Conservation (phyloP, 2,888 invertebrate species). For the Tipula vernalis region DNA sequence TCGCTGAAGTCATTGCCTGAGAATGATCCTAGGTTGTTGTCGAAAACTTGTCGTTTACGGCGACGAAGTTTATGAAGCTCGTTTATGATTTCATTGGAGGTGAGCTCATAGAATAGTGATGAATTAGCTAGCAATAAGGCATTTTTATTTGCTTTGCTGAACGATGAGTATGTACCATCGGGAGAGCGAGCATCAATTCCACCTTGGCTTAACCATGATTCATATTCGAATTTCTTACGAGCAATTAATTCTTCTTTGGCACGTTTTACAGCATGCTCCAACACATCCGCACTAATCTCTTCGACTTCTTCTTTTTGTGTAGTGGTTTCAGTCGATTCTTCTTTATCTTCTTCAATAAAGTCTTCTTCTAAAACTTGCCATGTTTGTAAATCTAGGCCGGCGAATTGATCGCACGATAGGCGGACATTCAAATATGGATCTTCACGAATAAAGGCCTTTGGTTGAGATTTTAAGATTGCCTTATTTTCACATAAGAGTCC, state of each 20-base stretch:
- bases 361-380: slow-evolving; percentile 47
- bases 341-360: slow-evolving; percentile 37
- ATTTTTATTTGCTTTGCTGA: slow-evolving; percentile 77
- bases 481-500: slow-evolving; percentile 67
- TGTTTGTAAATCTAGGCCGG: slow-evolving; percentile 49
- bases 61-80: slow-evolving; percentile 40
- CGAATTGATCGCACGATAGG: slow-evolving; percentile 61
- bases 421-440: slow-evolving; percentile 73
- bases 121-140: slow-evolving; percentile 74
- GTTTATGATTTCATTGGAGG: slow-evolving; percentile 74
- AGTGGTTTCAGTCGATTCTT: slow-evolving; percentile 25
- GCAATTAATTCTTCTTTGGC: slow-evolving; percentile 65
- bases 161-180: slow-evolving; percentile 76
- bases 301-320: slow-evolving; percentile 40
- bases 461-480: slow-evolving; percentile 59
- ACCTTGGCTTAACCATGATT: slow-evolving; percentile 61
- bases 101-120: slow-evolving; percentile 73
- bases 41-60: slow-evolving; percentile 62
- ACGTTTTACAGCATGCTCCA: slow-evolving; percentile 62
- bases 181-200: slow-evolving; percentile 79
- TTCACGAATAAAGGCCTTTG: slow-evolving; percentile 71
- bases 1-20: slow-evolving; percentile 57
- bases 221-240: slow-evolving; percentile 66
- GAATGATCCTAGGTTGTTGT: slow-evolving; percentile 41
- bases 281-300: slow-evolving; percentile 55